Evolutionary conservation across 2,113 vertebrate genomes (phyloP), one percentile per base, ranked within the genome.

Genomic region (Tylochromis polylepis): DNA sequence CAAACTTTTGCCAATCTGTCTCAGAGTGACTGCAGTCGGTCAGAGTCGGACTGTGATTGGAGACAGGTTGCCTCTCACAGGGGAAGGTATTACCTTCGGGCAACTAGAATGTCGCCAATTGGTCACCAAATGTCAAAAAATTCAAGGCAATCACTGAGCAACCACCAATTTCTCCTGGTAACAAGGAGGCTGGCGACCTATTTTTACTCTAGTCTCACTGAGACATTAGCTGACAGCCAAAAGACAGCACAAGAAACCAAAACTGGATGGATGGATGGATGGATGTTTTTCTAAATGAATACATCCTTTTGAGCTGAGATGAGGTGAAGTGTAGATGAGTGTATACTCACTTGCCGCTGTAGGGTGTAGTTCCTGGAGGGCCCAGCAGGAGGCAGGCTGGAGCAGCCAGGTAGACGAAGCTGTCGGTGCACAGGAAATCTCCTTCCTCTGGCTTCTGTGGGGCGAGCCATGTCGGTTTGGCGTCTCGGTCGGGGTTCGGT

Each of bases 321-420:
- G 38, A 41, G 34, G 20, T 38, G n/a, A 43, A 24, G 22, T 46
- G 22, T 29, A 59, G 22, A 43, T 3, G 43, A 55, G 38, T 20
- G n/a, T 22, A 88, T 20, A 85, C 92, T 4, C 89, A 95, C 95
- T 92, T 94, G 77, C 92, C 92, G 8, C 93, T 93, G 81, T 96
- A 96, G n/a, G 91, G 24, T 15, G 95, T 79, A 22, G 88, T 95
- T 65, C 95, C 95, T 60, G 93, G 88, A 8, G 95, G 94, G 16
- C 89, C 95, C 88, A 97, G 87, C 24, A 96, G 88, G 88, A 95
- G 96, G 89, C 96, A 96, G 62, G 93, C 96, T 46, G 96, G 96
- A 82, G 96, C 96, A 29, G 96, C 96, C 85, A 97, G 94, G 89
- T 97, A 97, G 36, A 97, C 96, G n/a, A 97, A 97, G 85, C 96